phyloP scores from a whole-genome alignment of 1,140 invertebrate species.

The Bombus pyrosoma region DNA sequence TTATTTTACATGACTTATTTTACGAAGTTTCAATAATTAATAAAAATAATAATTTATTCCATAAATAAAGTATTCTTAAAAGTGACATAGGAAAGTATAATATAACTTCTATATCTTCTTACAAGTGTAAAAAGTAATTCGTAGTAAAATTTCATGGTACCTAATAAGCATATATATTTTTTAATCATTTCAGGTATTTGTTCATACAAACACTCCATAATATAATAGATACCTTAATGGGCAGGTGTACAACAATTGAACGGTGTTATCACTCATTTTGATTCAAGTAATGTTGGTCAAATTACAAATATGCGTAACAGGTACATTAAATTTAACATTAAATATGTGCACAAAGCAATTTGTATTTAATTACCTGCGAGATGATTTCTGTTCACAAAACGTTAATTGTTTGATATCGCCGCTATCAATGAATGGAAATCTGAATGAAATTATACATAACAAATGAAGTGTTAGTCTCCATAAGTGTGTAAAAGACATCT shows the following conservation, averaged over 20 bases:
- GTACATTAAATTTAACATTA: not conserved
- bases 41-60: not conserved
- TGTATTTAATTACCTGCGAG: constrained; percentile 55
- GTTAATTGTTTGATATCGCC: constrained; percentile 52
- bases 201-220: not conserved
- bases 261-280: no score
- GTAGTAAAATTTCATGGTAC: not conserved
- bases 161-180: no score
- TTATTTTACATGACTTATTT: not conserved
- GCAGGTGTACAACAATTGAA: no score
- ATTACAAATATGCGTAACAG: not conserved
- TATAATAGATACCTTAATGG: no score
- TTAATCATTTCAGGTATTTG: not conserved
- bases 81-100: not conserved
- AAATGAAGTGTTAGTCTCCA: constrained; percentile 26
- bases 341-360: not conserved
- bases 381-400: constrained; percentile 42
- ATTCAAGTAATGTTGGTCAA: not conserved
- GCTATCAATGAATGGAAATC: constrained; percentile 9
- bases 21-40: not conserved
- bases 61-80: not conserved
- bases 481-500: constrained; percentile 39
- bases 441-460: not conserved
- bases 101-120: not conserved
- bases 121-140: not conserved